A percentile compares a stretch with the other conserved stretches of the same genome.
phyloP scores from a whole-genome alignment of 2,888 invertebrate genomes.

The Thymelicus acteon region DNA sequence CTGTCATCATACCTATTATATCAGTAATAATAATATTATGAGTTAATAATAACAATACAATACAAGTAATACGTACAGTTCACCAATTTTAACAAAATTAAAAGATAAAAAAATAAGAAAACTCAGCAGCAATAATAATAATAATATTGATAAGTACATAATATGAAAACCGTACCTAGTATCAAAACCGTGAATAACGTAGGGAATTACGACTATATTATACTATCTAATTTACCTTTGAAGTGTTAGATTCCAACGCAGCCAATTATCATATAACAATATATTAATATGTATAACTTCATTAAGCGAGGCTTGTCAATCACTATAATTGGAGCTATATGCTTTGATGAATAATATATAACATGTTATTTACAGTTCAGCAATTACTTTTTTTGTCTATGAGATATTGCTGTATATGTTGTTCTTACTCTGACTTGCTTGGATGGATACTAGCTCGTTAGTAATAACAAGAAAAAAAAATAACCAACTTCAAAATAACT shows the following conservation, averaged over 20 bases:
- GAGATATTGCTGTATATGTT: not conserved
- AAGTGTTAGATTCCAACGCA: not conserved
- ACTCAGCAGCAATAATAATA: too few relatives aligned
- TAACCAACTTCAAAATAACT: too few relatives aligned
- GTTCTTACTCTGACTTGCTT: not conserved
- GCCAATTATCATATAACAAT: not conserved
- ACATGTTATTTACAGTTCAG: not conserved
- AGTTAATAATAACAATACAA: too few relatives aligned
- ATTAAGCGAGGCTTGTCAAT: not conserved
- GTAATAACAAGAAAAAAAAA: too few relatives aligned
- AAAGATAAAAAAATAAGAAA: too few relatives aligned
- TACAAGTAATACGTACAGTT: too few relatives aligned
- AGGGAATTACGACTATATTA: not conserved
- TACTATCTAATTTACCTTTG: not conserved
- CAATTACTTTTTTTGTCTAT: not conserved
- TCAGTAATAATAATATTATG: too few relatives aligned
- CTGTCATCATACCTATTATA: too few relatives aligned
- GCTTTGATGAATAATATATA: not conserved
- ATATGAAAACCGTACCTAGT: too few relatives aligned
- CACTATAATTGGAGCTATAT: not conserved
- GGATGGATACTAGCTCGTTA: not conserved
- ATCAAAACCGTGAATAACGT: too few relatives aligned
- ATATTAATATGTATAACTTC: conserved; percentile 8
- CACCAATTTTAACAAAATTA: too few relatives aligned
- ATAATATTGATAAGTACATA: too few relatives aligned